A percentile compares a stretch with the other conserved stretches of the same genome.
phyloP scores from a whole-genome alignment of 2,113 vertebrate species.

The Lanius ludovicianus region DNA sequence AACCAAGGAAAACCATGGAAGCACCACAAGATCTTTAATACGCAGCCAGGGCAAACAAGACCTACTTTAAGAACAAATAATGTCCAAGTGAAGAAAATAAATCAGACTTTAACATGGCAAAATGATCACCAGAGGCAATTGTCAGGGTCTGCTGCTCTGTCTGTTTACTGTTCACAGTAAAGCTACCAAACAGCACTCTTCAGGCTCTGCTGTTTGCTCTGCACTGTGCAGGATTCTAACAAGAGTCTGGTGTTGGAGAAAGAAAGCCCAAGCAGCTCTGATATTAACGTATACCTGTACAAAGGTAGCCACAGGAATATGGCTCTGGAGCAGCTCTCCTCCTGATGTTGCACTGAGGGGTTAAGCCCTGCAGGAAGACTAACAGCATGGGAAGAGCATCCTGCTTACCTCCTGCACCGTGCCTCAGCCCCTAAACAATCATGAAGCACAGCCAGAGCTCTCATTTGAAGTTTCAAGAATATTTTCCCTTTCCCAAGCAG shows the following conservation, averaged over 20 bases:
- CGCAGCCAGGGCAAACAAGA: conserved; percentile 44
- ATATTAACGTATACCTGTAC: background rate
- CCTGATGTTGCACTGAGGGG: background rate
- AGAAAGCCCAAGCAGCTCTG: background rate
- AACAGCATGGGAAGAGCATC: background rate
- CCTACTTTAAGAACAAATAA: conserved; percentile 53
- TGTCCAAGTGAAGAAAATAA: conserved; percentile 19
- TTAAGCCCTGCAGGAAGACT: background rate
- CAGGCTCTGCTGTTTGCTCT: background rate
- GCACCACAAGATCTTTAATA: conserved; percentile 31
- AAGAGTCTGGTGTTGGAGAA: background rate
- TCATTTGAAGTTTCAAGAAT: background rate
- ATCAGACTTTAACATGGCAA: background rate
- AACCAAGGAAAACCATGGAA: conserved; percentile 32
- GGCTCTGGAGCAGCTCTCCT: background rate
- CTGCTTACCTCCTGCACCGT: background rate
- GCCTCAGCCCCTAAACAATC: background rate
- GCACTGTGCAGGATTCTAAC: background rate
- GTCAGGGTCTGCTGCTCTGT: background rate
- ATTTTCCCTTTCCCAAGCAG: background rate
- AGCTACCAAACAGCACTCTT: background rate
- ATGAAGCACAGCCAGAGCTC: background rate
- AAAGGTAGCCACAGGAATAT: background rate
- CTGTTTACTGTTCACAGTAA: background rate
- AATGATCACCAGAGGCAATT: background rate